A percentile compares a stretch with the other conserved stretches of the same genome.
These are phyloP conservation scores for Girardinus metallicus DNA, from an alignment of 2,797 vertebrate genomes.

Conservation along the genomic window DNA sequence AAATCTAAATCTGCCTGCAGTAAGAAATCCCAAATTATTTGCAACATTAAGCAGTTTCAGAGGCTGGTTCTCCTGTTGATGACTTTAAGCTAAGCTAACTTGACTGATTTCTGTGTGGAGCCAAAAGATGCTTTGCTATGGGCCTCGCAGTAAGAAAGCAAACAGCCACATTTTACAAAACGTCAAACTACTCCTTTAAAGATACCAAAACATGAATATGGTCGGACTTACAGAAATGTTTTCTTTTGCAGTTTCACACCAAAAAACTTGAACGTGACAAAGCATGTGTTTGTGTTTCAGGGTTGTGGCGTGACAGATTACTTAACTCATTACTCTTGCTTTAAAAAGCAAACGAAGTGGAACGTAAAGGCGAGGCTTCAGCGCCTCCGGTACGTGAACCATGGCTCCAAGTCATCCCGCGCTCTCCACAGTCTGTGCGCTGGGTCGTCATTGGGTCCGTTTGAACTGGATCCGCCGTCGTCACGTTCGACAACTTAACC, in stretches of 20 bases:
- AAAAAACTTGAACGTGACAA: conserved; percentile 60
- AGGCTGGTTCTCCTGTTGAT: background rate
- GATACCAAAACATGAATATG: conserved; percentile 41
- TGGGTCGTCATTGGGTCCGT: conserved; percentile 26
- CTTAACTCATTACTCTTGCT: conserved; percentile 50
- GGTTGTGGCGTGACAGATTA: conserved; percentile 43
- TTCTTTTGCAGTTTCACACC: conserved; percentile 60
- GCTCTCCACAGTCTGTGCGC: conserved; percentile 57
- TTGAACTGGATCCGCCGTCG: conserved; percentile 35
- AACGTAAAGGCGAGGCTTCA: conserved; percentile 58
- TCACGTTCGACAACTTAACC: conserved; percentile 51
- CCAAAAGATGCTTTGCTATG: background rate
- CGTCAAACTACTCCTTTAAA: conserved; percentile 23
- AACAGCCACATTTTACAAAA: conserved; percentile 20
- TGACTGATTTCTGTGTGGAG: background rate
- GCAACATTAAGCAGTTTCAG: background rate
- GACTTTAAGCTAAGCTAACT: conserved; percentile 19
- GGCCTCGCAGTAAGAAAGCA: conserved; percentile 21
- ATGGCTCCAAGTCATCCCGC: conserved; percentile 58
- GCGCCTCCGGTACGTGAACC: conserved; percentile 58
- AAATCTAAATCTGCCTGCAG: background rate
- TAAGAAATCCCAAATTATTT: background rate
- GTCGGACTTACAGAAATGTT: conserved; percentile 55
- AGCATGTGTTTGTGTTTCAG: conserved; percentile 45
- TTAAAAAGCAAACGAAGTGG: conserved; percentile 66